A percentile compares a stretch with the other conserved stretches of the same genome.
Conservation (phyloP, 2,113 vertebrate genomes). For the Apodemus speciosus region DNA sequence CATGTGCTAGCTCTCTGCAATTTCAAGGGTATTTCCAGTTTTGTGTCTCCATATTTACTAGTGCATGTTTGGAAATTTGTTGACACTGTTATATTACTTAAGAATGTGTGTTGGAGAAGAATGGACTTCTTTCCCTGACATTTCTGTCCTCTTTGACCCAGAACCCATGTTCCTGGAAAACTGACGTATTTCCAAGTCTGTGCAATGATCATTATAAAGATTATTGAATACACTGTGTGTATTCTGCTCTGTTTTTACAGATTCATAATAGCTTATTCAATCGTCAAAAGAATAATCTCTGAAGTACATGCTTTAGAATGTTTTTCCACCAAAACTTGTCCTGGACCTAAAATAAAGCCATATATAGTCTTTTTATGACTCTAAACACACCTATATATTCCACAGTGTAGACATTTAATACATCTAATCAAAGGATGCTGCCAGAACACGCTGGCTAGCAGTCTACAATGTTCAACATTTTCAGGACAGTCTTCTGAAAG, state of each 20-base stretch:
- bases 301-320: neutral
- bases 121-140: constrained; percentile 4
- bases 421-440: neutral
- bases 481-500: neutral
- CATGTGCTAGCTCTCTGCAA: neutral
- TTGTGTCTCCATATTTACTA: constrained; percentile 4
- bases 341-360: neutral
- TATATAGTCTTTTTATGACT: neutral
- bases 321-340: constrained; percentile 33
- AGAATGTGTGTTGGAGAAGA: constrained; percentile 35
- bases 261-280: neutral
- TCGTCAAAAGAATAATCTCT: neutral
- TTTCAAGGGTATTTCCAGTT: constrained; percentile 24
- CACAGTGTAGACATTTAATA: neutral
- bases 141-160: constrained; percentile 4
- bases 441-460: neutral
- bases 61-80: neutral
- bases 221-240: constrained; percentile 6
- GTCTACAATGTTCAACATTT: neutral
- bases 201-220: neutral
- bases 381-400: constrained; percentile 38
- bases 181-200: constrained; percentile 11
- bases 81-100: constrained; percentile 21
- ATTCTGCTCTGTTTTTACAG: neutral
- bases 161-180: neutral